Base-by-base conservation (phyloP, 2,888 invertebrate genomes). In the Andrena dorsata region DNA sequence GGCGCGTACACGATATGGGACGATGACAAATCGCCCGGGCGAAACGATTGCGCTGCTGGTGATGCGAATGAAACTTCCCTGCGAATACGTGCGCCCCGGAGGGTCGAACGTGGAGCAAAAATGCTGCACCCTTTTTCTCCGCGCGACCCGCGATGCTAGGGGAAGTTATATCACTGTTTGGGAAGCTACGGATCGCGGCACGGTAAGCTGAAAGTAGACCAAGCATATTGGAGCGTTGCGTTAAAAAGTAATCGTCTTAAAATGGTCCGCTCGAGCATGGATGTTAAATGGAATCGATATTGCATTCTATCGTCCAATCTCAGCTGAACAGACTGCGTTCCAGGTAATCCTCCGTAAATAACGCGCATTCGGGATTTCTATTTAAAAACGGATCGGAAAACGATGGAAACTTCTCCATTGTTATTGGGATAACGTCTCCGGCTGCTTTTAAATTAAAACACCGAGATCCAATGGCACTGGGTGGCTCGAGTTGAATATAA, bases 21-120 rank as follows among this genome's bases (percentile, higher is more conserved):
- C 66, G 76, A 84, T 87, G 87, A 87, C 81, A 86, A 87, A 87
- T 87, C 76, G 82, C 80, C 70, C 76, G 63, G 30, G 0, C 20
- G 76, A 71, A 80, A 82, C 73, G 65, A 84, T 77, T 35, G 53
- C 75, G 79, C 35, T 58, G 56, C 56, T 23, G 56, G 71, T 76
- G 60, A 69, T 32, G 53, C 35, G 63, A 71, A 76, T 69, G 58
- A 80, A 86, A 83, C 79, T 80, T 75, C 56, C 60, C 23, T 4
- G 53, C 47, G 32, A 72, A 68, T 70, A 63, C 64, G 77, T 70
- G 82, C 70, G 72, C 78, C 64, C 64, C 41, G 35, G 63, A 56
- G 20, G 3, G 65, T 74, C 41, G 65, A 80, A 84, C 74, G 77
- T 64, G 72, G 66, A 72, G 75, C 78, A 56, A 32, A 56, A 76